Percentiles rank a stretch among this genome's conserved stretches.
phyloP scores from a whole-genome alignment of 2,888 invertebrate genomes.

The Drosophila longiperda region DNA sequence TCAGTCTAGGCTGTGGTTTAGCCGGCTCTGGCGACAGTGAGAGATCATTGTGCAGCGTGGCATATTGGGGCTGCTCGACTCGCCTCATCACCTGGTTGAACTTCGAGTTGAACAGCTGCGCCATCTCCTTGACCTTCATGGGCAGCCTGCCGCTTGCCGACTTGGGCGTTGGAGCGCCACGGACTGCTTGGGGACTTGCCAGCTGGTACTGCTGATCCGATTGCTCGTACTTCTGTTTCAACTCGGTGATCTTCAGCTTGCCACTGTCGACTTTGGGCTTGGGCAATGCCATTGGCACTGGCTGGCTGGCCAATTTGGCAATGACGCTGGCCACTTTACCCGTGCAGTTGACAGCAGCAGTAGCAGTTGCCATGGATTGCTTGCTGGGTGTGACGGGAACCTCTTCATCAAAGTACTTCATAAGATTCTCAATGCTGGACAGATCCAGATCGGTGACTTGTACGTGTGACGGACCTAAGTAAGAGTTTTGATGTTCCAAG shows the following conservation, averaged over 20 bases:
- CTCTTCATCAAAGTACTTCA: constrained; percentile 82
- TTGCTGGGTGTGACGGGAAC: constrained; percentile 65
- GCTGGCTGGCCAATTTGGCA: constrained; percentile 61
- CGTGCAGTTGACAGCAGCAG: constrained; percentile 5
- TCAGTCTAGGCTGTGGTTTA: constrained; percentile 27
- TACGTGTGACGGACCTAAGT: constrained; percentile 27
- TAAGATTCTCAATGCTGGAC: constrained; percentile 75
- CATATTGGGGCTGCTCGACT: constrained; percentile 48
- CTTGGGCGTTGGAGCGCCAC: constrained; percentile 20
- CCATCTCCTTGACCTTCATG: constrained; percentile 81
- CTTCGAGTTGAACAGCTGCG: constrained; percentile 81
- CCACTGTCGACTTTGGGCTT: constrained; percentile 30
- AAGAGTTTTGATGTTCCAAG: constrained; percentile 70
- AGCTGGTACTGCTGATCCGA: background rate
- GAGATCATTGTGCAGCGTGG: constrained; percentile 64
- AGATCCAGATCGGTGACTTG: constrained; percentile 69
- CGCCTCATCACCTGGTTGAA: constrained; percentile 73
- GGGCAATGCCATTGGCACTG: constrained; percentile 18
- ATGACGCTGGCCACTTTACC: constrained; percentile 73
- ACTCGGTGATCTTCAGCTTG: constrained; percentile 65
- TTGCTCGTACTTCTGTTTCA: constrained; percentile 75
- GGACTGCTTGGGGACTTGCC: constrained; percentile 33
- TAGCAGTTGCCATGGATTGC: background rate
- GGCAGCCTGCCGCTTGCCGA: constrained; percentile 32
- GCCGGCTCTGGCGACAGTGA: constrained; percentile 55